phyloP scores from a whole-genome alignment of 2,113 vertebrate genomes.

The Muntiacus reevesi region DNA sequence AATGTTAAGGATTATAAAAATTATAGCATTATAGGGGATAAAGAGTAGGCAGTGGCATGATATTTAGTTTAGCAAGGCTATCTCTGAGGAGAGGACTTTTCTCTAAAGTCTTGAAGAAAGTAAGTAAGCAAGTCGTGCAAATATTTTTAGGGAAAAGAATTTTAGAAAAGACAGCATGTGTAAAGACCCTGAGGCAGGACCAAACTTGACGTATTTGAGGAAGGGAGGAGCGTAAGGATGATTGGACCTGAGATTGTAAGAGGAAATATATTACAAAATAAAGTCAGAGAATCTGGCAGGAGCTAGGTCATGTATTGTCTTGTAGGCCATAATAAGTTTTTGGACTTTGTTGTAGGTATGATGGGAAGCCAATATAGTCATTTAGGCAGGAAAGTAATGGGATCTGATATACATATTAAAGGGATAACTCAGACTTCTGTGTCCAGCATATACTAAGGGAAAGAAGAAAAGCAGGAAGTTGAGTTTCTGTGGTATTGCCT shows the following conservation, averaged over 20 bases:
- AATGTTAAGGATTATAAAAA: neutral
- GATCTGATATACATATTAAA: neutral
- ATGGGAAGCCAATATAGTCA: neutral
- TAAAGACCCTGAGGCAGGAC: neutral
- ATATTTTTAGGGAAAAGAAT: neutral
- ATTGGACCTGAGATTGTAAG: neutral
- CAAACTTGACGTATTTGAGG: neutral
- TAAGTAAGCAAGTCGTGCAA: neutral
- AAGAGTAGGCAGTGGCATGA: neutral
- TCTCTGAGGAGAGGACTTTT: neutral
- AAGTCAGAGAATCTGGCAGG: neutral
- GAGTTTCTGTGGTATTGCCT: neutral
- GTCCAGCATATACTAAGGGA: neutral
- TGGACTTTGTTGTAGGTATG: neutral
- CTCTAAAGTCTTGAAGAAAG: neutral
- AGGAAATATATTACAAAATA: neutral
- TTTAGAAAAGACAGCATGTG: neutral
- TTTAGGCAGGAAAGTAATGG: neutral
- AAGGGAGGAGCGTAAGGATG: neutral
- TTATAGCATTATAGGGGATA: neutral
- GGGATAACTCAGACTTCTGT: neutral
- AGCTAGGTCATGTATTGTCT: neutral
- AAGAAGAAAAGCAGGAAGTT: neutral
- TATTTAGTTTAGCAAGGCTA: neutral
- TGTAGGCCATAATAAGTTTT: neutral